Evolutionary conservation across 1,140 invertebrate genomes (phyloP), one percentile per base, ranked within the genome.

Genomic region (Hyles euphorbiae): DNA sequence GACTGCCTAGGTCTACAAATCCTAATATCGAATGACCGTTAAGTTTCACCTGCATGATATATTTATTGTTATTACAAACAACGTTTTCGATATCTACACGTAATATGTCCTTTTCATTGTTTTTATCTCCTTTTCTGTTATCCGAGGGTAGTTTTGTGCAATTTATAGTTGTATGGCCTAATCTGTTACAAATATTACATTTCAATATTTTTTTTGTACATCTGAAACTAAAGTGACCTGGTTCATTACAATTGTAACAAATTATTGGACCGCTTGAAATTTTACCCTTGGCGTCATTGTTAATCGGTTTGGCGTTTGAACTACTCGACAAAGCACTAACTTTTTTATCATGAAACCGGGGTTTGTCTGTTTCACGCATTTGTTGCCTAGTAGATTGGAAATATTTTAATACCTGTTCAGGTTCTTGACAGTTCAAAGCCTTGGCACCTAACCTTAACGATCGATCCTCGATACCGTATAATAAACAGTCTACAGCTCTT

Each of bases 391-490:
- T 57, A 5, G 56, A 50, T n/a, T 57, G 47, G n/a, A 73, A 64
- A 54, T 68, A 70, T 56, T 65, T 61, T 48, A 71, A 46, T 6
- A 68, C 61, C 10, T 70, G 52, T 40, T 70, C 67, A 5, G 67
- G 67, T 51, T 64, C 49, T 3, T 44, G 5, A 53, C 67, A 74
- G 11, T 66, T 61, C 3, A 59, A 65, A 3, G 66, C 67, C 50
- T 73, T 65, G 3, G 68, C 71, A 0, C 70, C 65, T 47, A 73
- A 54, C 32, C 51, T 61, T 34, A 73, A 53, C 5, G 60, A 36
- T 3, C 65, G 34, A 53, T 70, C 71, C n/a, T 69, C 72, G n/a
- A 75, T 51, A 5, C 69, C 70, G 43, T 75, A 53, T 3, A 75
- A 10, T 34, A 75, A 34, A 60, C 67, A 75, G 34, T 75, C 72